Base-by-base conservation (phyloP, 1,140 invertebrate genomes). In the Ceratitis capitata region DNA sequence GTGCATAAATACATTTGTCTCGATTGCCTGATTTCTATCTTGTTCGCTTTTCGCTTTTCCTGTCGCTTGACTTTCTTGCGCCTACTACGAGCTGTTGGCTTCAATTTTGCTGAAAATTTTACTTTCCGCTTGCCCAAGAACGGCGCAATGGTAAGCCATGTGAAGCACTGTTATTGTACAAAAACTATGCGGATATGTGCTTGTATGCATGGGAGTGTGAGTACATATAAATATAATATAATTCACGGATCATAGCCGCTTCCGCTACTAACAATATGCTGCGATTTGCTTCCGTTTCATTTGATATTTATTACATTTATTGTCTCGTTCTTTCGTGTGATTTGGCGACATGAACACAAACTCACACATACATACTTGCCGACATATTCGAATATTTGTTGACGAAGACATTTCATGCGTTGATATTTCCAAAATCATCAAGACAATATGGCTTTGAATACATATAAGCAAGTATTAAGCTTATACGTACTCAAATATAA, bases 211-310 rank as follows among this genome's bases (percentile, higher is more conserved):
- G 19, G 6, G 4, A 19, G 23, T n/a, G n/a, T n/a, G n/a, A n/a
- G 51, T 19, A 23, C 23, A 14, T 56, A 14, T 7, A 56, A 56
- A 23, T 56, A 23, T 56, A 78, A 23, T 12, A 83, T 51, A 83
- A 83, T 83, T 83, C 82, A 83, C 82, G 82, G 82, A 45, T 83
- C 82, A 83, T 53, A 83, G 82, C 23, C 84, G 82, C 86, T 69
- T 85, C 78, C 49, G 61, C 16, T 42, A 35, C 69, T 45, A 86
- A 86, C 86, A 87, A 86, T 86, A 87, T 87, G 86, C 64, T 87
- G 69, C 87, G 87, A 87, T 88, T 88, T 86, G 87, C 86, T 87
- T 87, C 86, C 87, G 86, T 87, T 87, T 84, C 74, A 88, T 87
- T 86, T 87, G 86, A 84, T 87, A 88, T 64, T 84, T 84, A 64